These are phyloP conservation scores for western clawed frog (Xenopus tropicalis) DNA, from an alignment of 2,113 vertebrate species.

Conservation along the genomic window DNA sequence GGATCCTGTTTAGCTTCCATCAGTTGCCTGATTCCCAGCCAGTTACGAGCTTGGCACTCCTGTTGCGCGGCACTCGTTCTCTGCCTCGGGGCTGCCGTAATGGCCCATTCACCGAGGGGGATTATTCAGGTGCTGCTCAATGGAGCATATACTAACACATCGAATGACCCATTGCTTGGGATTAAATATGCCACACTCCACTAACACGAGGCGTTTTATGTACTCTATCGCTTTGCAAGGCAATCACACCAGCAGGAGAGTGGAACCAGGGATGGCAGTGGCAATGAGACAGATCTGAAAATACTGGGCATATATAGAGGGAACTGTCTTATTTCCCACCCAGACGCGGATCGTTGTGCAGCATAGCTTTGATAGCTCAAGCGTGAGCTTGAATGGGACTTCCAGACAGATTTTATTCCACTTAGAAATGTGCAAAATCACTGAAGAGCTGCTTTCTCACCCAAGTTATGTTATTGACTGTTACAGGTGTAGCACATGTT, in stretches of 20 bases:
- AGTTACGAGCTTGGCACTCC: constrained; percentile 1
- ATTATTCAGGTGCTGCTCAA: constrained; percentile 49
- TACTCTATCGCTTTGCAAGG: constrained; percentile 46
- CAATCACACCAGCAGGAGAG: constrained; percentile 24
- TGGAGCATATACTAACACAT: constrained; percentile 28
- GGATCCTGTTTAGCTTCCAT: background rate
- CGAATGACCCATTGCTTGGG: constrained; percentile 44
- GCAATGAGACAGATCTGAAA: constrained; percentile 17
- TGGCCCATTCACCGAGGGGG: constrained; percentile 38
- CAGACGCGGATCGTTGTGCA: background rate
- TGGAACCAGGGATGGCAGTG: background rate
- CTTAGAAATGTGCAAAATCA: background rate
- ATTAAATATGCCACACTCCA: constrained; percentile 49
- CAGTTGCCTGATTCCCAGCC: background rate
- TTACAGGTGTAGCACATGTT: too few relatives aligned
- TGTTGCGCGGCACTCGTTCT: background rate
- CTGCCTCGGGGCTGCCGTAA: constrained; percentile 30
- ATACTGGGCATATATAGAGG: constrained; percentile 9
- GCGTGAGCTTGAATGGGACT: too few relatives aligned
- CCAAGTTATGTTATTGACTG: too few relatives aligned
- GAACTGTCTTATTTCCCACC: constrained; percentile 1
- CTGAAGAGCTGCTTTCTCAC: background rate
- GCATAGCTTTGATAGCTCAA: too few relatives aligned
- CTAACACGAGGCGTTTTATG: constrained; percentile 36
- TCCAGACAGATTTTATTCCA: background rate